Base-by-base conservation (phyloP, 2,888 invertebrate species). In the Boloria euphrosyne region DNA sequence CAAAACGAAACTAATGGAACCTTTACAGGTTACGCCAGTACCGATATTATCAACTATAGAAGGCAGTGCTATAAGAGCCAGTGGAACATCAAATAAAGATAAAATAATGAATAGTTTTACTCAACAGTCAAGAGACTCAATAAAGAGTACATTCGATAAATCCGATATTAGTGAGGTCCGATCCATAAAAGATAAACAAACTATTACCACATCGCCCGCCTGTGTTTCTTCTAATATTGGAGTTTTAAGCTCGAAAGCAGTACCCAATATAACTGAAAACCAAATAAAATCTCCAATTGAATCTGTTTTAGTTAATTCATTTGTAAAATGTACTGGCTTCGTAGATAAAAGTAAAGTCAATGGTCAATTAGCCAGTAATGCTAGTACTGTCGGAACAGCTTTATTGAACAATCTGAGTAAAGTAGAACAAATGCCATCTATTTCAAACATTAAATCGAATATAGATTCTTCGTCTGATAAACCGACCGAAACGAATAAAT, bases 31-130 rank as follows among this genome's bases (percentile, higher is more conserved):
- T 47, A 89, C 86, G 44, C 80, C 88, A 38, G 84, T 82, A 38
- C 90, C 91, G 55, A 90, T 91, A 75, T 73, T 85, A 71, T 90
- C 90, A 43, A 89, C 89, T 3, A 78, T 82, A 60, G 90, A 90
- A 81, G 80, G 84, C 0, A 82, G 74, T 70, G 60, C 79, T 59
- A 69, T 79, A 4, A 88, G 84, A 79, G 66, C 74, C n/a, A 76
- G 74, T 61, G 38, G 55, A 17, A 16, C 59, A 13, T 50, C 14
- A 44, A 31, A 58, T 31, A 18, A 17, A 58, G 57, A 64, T 22
- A 62, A 57, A 51, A 58, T 57, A 27, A 59, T 13, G 5, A 64
- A 38, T 10, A 38, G 17, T 38, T 54, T 54, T 22, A 27, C 47
- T 16, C 50, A 38, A 22, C 59, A 62, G 38, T n/a, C 58, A 4